A percentile compares a stretch with the other conserved stretches of the same genome.
Evolutionary conservation across 2,797 vertebrate genomes (phyloP).

Genomic region (Gobionotothen gibberifrons): DNA sequence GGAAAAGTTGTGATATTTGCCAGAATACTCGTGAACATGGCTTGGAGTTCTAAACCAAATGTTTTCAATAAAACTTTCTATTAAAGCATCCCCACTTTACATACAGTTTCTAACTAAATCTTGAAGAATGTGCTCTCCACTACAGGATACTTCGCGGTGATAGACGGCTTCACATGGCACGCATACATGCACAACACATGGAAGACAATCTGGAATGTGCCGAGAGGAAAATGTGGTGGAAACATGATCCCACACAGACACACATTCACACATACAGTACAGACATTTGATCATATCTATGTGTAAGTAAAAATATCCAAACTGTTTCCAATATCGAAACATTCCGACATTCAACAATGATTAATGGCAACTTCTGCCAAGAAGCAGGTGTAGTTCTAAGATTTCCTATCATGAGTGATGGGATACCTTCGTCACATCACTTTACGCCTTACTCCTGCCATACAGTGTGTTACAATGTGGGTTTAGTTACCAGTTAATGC

Average conservation of each 20-base stretch:
- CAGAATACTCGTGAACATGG: neutral
- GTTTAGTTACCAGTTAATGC: neutral
- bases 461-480: neutral
- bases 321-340: constrained; percentile 13
- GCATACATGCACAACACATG: constrained; percentile 26
- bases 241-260: constrained; percentile 23
- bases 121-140: neutral
- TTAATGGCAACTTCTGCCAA: neutral
- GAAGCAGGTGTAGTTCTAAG: neutral
- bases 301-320: constrained; percentile 1
- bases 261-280: neutral
- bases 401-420: neutral
- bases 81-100: neutral
- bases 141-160: constrained; percentile 19
- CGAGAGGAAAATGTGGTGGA: constrained; percentile 39
- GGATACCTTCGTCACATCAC: neutral
- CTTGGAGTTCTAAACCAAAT: neutral
- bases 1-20: neutral
- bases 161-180: neutral
- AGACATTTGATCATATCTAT: constrained; percentile 14
- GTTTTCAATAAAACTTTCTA: neutral
- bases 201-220: constrained; percentile 44
- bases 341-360: neutral
- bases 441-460: neutral
- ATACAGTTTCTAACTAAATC: neutral